Evolutionary conservation across 2,888 invertebrate genomes (phyloP), one percentile per base, ranked within the genome.

Genomic region (Drosophila atroscutellata): DNA sequence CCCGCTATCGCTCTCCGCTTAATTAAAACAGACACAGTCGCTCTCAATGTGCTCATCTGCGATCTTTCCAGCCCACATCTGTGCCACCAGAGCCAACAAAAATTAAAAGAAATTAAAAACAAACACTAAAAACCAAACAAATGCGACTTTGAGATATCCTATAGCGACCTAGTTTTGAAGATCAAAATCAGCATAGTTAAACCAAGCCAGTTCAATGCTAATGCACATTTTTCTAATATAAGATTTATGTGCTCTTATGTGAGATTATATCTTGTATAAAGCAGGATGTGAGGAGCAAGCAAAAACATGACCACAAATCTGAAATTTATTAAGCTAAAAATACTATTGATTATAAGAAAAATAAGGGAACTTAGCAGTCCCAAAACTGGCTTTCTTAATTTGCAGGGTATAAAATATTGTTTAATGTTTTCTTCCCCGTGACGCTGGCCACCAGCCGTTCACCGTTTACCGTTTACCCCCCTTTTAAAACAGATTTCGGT

Each of bases 91-190:
- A 75, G 57, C 58, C 64, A 72, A 64, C 69, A 75, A 86, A 86
- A 90, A 81, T 88, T 77, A 85, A 79, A 80, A 87, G 72, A 84
- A 89, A 83, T 84, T 86, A 91, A 88, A 83, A 80, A 73, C 83
- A 89, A 64, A 50, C 49, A 30, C 8, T 37, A n/a, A 11, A 9
- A 11, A 11, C 13, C 5, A 6, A 8, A 6, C 47, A 7, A 13
- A 1, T 2, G 1, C 55, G 64, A 61, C 77, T 62, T 7, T 7
- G 13, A 47, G 37, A 32, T 72, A 77, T 61, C 77, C 77, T 65
- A 30, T 37, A 75, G 34, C n/a, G 6, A 5, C 13, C 11, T 2
- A 6, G 13, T 7, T 30, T 30, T 30, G 30, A 30, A 30, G 30
- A 9, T 30, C 11, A 24, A 20, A 45, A 24, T 24, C 13, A 15